Evolutionary conservation across 35 echinoderm and acorn worm species (phyloP), one percentile per base, ranked within the genome.

Genomic region (Anneissia japonica): DNA sequence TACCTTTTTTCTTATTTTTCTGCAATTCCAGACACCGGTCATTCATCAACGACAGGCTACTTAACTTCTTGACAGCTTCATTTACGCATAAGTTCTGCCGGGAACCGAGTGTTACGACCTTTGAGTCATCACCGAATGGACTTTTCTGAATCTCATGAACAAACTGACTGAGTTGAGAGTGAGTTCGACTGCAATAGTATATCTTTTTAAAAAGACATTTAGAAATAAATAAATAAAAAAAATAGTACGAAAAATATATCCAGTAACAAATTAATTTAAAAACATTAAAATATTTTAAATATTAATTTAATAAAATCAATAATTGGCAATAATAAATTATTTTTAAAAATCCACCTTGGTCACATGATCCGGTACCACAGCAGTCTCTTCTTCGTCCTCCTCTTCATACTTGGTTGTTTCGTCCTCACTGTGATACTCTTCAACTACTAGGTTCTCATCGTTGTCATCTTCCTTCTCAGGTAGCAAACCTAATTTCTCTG

Each of bases 81-180:
- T 99, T 99, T 73, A 99, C 92, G 82, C 96, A 99, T 23, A 99
- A 73, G 80, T 91, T 99, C 89, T 99, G 92, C 77, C 96, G 86
- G 26, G 96, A 99, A 28, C 96, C 92, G 30, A 99, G 77, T 5
- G 88, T 91, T 38, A 93, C 92, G 0, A 99, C 85, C 79, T 90
- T 91, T 0, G 89, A 78, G 0, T 90, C 86, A 31, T 86, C 86
- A 10, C 92, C 86, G 74, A 89, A 99, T 23, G 96, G 92, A 82
- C 96, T 99, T 79, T 99, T 99, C 85, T 92, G 86, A 17, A 98
- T 83, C 85, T 99, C 96, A 80, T 93, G 89, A 0, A 99, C 96
- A 92, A 99, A 99, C 84, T 99, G 96, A 84, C 91, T 93, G 83
- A 99, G 84, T 76, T 99, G 96, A 76, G 96, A 99, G 64, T 99